A percentile compares a stretch with the other conserved stretches of the same genome.
These are phyloP conservation scores for Labeo rohita DNA, from an alignment of 2,113 vertebrate species.

Conservation along the genomic window DNA sequence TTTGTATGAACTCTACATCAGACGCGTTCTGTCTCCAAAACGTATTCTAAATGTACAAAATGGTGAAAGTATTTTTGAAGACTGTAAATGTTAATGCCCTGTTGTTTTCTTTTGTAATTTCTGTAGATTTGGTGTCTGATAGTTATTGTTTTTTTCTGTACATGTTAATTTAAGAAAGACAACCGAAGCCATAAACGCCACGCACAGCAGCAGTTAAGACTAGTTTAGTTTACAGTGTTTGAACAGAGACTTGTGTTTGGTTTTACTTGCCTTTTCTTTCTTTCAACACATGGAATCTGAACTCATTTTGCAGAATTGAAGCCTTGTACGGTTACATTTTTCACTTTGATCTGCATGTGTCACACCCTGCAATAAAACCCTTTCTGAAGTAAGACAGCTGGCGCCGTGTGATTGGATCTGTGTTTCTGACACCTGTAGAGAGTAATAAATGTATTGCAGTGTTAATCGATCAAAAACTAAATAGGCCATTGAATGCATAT, in stretches of 20 bases:
- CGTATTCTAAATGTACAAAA: conserved; percentile 71
- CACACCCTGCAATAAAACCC: conserved; percentile 17
- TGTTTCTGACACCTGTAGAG: not conserved
- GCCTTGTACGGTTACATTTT: not conserved
- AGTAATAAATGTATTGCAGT: not conserved
- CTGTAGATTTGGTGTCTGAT: conserved; percentile 84
- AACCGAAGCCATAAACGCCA: conserved; percentile 51
- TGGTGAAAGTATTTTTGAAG: conserved; percentile 69
- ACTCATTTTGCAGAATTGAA: not conserved
- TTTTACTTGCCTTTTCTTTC: not conserved
- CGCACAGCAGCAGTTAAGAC: not conserved
- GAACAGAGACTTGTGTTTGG: not conserved
- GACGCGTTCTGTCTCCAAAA: conserved; percentile 62
- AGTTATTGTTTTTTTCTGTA: conserved; percentile 70
- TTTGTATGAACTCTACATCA: conserved; percentile 56
- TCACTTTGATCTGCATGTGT: not conserved
- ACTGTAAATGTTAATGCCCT: conserved; percentile 81
- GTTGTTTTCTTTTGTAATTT: conserved; percentile 72
- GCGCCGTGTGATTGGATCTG: not conserved
- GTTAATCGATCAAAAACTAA: too few relatives aligned
- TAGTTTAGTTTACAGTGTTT: not conserved
- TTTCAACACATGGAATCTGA: not conserved
- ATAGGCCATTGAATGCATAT: too few relatives aligned
- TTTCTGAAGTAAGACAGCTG: not conserved
- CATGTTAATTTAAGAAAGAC: conserved; percentile 74